Percentiles rank a stretch among this genome's conserved stretches.
Evolutionary conservation across 2,888 invertebrate species (phyloP).

Genomic region (Chrysopilus asiliformis): DNA sequence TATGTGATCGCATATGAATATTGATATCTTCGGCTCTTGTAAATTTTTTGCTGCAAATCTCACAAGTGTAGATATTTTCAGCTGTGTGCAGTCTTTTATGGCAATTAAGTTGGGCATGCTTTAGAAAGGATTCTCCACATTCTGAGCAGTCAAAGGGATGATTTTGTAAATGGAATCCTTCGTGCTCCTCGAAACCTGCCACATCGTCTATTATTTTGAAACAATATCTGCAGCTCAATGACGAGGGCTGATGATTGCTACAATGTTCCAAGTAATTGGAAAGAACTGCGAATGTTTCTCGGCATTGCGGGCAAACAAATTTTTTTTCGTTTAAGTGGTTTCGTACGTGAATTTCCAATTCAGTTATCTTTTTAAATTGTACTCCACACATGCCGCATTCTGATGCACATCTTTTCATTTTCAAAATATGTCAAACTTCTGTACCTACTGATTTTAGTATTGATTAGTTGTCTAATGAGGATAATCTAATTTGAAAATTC

Average conservation of each 20-base stretch:
- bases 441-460: too few species aligned
- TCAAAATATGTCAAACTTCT: too few species aligned
- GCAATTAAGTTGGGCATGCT: background rate
- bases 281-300: background rate
- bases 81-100: conserved; percentile 3
- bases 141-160: conserved; percentile 7
- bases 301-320: conserved; percentile 1
- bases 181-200: conserved; percentile 6
- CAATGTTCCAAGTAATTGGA: background rate
- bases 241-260: background rate
- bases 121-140: conserved; percentile 7
- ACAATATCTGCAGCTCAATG: conserved; percentile 4
- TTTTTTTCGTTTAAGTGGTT: conserved; percentile 3
- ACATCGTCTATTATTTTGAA: background rate
- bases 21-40: conserved; percentile 9
- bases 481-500: too few species aligned
- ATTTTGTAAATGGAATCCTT: background rate
- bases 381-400: conserved; percentile 1
- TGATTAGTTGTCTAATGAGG: too few species aligned
- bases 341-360: conserved; percentile 5
- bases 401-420: too few species aligned
- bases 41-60: conserved; percentile 7
- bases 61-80: conserved; percentile 4
- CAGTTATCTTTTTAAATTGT: background rate
- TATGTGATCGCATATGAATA: conserved; percentile 9